A percentile compares a stretch with the other conserved stretches of the same genome.
phyloP scores from a whole-genome alignment of 2,888 invertebrate genomes.

The Macaria liturata region DNA sequence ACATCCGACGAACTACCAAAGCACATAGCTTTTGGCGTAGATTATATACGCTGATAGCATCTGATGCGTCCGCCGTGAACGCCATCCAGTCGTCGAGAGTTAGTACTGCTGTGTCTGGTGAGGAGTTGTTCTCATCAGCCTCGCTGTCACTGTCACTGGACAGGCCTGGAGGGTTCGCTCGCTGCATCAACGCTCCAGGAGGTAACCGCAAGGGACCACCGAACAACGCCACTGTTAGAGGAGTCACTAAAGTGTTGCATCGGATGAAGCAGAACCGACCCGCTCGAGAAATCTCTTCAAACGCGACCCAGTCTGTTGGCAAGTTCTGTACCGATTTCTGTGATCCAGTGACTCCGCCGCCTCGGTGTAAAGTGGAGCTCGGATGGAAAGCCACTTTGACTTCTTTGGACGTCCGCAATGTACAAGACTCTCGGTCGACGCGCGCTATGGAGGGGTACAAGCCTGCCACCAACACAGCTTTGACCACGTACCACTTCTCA shows the following conservation, averaged over 20 bases:
- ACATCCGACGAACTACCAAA: conserved; percentile 85
- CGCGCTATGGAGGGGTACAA: conserved; percentile 94
- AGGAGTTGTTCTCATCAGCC: conserved; percentile 63
- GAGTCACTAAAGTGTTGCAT: conserved; percentile 91
- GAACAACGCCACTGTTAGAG: conserved; percentile 91
- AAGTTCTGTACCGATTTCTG: conserved; percentile 68
- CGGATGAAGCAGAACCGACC: conserved; percentile 88
- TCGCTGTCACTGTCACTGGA: conserved; percentile 77
- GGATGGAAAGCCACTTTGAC: conserved; percentile 80
- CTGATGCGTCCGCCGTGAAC: conserved; percentile 87
- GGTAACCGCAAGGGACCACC: conserved; percentile 88
- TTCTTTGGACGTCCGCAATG: conserved; percentile 86
- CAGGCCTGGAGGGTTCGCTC: conserved; percentile 71
- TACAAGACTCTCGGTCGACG: conserved; percentile 85
- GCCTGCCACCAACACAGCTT: conserved; percentile 94
- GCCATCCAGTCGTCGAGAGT: conserved; percentile 90
- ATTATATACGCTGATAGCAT: conserved; percentile 86
- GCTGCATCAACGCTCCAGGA: conserved; percentile 65
- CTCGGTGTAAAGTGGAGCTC: conserved; percentile 85
- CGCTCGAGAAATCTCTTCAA: conserved; percentile 91
- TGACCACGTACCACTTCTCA: conserved; percentile 95
- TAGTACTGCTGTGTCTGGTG: conserved; percentile 71
- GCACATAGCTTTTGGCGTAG: conserved; percentile 89
- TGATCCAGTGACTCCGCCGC: conserved; percentile 67
- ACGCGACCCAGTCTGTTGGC: conserved; percentile 93